These are phyloP conservation scores for Norana najaformis DNA, from an alignment of 2,888 invertebrate genomes.

Conservation along the genomic window DNA sequence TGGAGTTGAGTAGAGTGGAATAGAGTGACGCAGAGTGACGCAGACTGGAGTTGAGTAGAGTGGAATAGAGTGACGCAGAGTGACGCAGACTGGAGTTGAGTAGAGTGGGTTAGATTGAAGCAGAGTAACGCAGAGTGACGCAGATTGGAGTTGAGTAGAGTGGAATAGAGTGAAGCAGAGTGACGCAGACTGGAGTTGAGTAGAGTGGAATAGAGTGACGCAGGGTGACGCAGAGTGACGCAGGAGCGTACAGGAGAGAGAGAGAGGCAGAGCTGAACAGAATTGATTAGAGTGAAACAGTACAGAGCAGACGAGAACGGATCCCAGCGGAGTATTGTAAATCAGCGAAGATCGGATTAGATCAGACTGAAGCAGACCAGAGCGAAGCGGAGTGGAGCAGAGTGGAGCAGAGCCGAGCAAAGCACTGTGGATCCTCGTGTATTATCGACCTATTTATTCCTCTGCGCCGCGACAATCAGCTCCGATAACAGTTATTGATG, in stretches of 20 bases:
- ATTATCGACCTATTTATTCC: conserved; percentile 23
- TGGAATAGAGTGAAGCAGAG: background rate
- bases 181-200: background rate
- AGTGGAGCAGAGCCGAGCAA: background rate
- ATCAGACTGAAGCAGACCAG: background rate
- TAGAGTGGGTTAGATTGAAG: background rate
- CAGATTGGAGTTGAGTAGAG: background rate
- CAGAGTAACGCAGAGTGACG: background rate
- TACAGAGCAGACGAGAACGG: background rate
- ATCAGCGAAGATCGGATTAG: background rate
- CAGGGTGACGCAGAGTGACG: background rate
- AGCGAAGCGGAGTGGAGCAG: background rate
- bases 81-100: too few species aligned
- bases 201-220: background rate
- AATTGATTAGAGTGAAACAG: background rate
- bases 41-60: too few species aligned
- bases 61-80: too few species aligned
- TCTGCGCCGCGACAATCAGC: background rate
- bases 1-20: too few species aligned
- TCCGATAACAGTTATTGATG: conserved; percentile 19
- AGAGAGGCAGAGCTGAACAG: background rate
- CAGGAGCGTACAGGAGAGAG: background rate
- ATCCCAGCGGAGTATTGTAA: background rate
- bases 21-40: too few species aligned
- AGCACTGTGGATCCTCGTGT: background rate